Evolutionary conservation across 1,140 invertebrate genomes (phyloP).

Genomic region (Drosophila leontia): DNA sequence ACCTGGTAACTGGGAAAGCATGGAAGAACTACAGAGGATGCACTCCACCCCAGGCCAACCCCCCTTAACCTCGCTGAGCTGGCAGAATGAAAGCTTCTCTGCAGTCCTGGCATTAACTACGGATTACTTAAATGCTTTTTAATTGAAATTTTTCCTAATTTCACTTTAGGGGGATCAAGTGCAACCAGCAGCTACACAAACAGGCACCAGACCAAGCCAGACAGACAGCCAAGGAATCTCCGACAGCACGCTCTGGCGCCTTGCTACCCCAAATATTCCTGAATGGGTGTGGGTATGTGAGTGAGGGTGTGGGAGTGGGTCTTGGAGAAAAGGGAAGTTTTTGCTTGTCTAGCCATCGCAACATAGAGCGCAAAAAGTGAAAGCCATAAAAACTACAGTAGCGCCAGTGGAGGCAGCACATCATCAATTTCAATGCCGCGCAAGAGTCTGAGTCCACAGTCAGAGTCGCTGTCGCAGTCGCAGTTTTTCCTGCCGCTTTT

Average conservation of each 20-base stretch:
- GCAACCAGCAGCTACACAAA: constrained; percentile 76
- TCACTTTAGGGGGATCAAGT: constrained; percentile 81
- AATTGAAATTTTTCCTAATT: constrained; percentile 84
- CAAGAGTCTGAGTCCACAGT: constrained; percentile 58
- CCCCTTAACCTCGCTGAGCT: not conserved
- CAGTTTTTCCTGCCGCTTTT: constrained; percentile 29
- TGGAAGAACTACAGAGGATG: constrained; percentile 18
- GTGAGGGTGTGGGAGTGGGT: not conserved
- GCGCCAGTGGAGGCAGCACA: constrained; percentile 52
- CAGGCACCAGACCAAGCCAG: constrained; percentile 10
- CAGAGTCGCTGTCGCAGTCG: constrained; percentile 7
- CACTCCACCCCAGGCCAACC: constrained; percentile 19
- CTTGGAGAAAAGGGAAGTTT: constrained; percentile 67
- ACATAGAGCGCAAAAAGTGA: constrained; percentile 71
- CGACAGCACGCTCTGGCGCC: constrained; percentile 72
- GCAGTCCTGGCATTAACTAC: constrained; percentile 70
- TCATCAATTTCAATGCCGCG: constrained; percentile 81
- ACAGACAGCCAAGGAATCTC: constrained; percentile 20
- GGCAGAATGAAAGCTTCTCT: constrained; percentile 48
- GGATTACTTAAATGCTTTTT: constrained; percentile 84
- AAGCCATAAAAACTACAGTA: constrained; percentile 78
- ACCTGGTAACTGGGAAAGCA: constrained; percentile 51
- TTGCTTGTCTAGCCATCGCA: constrained; percentile 74
- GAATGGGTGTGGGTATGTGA: not conserved
- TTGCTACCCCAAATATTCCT: constrained; percentile 58